Evolutionary conservation across 2,797 vertebrate species (phyloP).

Genomic region (Acrocephalus scirpaceus): DNA sequence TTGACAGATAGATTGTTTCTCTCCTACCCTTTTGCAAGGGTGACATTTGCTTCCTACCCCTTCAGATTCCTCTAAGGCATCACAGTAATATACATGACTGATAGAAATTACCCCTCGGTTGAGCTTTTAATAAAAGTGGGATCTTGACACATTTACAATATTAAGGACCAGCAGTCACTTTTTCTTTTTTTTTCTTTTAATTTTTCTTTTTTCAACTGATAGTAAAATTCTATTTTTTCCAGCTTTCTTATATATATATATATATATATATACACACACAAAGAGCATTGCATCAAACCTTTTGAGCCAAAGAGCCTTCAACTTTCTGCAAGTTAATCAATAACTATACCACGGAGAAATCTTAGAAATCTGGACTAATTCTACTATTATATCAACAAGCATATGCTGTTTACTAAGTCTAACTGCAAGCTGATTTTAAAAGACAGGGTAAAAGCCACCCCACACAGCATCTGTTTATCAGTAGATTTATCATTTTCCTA

Average conservation of each 20-base stretch:
- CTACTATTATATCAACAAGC: not conserved
- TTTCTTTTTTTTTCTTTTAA: too few relatives aligned
- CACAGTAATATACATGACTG: not conserved
- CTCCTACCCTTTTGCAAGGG: not conserved
- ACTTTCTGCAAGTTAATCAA: not conserved
- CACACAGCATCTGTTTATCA: not conserved
- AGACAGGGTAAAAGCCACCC: not conserved
- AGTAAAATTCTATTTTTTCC: not conserved
- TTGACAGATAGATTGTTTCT: not conserved
- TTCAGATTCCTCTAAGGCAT: not conserved
- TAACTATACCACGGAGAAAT: not conserved
- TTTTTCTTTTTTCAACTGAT: rapidly evolving
- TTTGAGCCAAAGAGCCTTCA: not conserved
- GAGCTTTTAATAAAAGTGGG: not conserved
- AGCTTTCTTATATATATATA: not conserved
- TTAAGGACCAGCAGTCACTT: not conserved
- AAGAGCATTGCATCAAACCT: not conserved
- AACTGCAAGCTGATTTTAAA: not conserved
- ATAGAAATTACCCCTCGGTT: not conserved
- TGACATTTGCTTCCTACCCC: not conserved
- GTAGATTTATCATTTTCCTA: not conserved
- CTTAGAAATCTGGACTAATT: not conserved
- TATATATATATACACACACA: not conserved
- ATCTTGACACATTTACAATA: not conserved
- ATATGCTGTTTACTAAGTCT: not conserved